Percentiles rank a stretch among this genome's conserved stretches.
phyloP scores from a whole-genome alignment of 2,888 invertebrate species.

The Drosophila parthenogenetica region DNA sequence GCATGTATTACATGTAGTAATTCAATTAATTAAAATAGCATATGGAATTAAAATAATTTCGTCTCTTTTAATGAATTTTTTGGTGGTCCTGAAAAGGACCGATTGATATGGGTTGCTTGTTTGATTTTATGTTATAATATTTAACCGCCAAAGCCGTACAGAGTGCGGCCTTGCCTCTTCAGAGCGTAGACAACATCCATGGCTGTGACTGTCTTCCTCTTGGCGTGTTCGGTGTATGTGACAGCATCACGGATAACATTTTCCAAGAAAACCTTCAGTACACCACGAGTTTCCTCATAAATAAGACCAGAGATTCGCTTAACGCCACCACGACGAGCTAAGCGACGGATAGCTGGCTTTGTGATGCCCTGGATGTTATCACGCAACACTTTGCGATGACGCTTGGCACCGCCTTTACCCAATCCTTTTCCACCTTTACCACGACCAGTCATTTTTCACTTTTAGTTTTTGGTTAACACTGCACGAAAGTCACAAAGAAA shows the following conservation, averaged over 20 bases:
- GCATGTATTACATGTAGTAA: too few relatives aligned
- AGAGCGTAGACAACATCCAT: slow-evolving; percentile 94
- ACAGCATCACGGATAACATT: slow-evolving; percentile 90
- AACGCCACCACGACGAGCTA: slow-evolving; percentile 90
- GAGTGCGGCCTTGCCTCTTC: slow-evolving; percentile 89
- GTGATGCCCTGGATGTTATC: slow-evolving; percentile 93
- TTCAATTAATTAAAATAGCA: too few relatives aligned
- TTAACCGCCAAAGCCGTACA: too few relatives aligned
- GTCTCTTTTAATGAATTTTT: not conserved
- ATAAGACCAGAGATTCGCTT: slow-evolving; percentile 91
- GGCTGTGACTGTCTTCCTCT: slow-evolving; percentile 93
- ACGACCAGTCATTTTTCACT: slow-evolving; percentile 22
- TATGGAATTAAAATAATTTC: not conserved
- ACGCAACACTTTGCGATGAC: slow-evolving; percentile 90
- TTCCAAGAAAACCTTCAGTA: slow-evolving; percentile 88
- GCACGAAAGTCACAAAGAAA: slow-evolving; percentile 5
- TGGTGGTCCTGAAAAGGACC: slow-evolving; percentile 45
- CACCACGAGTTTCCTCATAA: slow-evolving; percentile 92
- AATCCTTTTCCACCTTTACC: slow-evolving; percentile 20
- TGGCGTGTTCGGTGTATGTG: slow-evolving; percentile 93
- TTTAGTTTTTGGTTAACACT: slow-evolving; percentile 12
- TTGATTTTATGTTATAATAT: too few relatives aligned
- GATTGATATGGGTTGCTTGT: slow-evolving; percentile 7
- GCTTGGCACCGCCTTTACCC: slow-evolving; percentile 21
- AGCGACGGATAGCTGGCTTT: slow-evolving; percentile 90